These are phyloP conservation scores for Didymodactylos carnosus DNA, from an alignment of 2,888 invertebrate species.

Conservation along the genomic window DNA sequence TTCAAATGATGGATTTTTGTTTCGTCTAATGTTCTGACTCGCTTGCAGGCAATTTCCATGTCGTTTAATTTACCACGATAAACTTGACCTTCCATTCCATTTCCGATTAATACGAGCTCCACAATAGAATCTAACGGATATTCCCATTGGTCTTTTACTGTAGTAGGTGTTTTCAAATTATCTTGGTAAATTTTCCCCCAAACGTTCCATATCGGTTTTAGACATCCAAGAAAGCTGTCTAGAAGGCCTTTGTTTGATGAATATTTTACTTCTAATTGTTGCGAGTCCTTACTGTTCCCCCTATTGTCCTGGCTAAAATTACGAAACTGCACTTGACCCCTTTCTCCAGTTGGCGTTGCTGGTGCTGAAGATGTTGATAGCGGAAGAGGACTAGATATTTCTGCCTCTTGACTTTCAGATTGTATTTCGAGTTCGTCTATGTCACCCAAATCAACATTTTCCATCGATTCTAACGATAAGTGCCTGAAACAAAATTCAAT, in stretches of 20 bases:
- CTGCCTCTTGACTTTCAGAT: no score
- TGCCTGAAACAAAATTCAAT: no score
- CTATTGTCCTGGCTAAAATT: no score
- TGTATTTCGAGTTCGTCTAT: no score
- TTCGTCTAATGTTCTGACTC: conserved; percentile 71
- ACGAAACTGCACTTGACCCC: background rate
- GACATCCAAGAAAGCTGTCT: background rate
- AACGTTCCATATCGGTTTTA: background rate
- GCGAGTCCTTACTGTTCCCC: no score
- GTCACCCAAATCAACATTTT: no score
- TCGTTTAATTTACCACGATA: conserved; percentile 58
- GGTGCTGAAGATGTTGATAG: background rate
- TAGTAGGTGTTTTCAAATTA: background rate
- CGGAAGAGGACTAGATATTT: no score
- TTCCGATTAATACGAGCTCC: conserved; percentile 70
- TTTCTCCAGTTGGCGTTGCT: background rate
- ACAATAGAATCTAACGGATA: background rate
- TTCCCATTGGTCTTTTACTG: background rate
- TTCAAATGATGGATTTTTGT: conserved; percentile 74
- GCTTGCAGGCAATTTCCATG: conserved; percentile 80
- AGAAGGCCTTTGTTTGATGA: background rate
- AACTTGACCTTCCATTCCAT: conserved; percentile 86
- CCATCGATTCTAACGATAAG: no score
- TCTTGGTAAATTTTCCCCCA: no score
- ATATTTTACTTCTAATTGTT: background rate